Evolutionary conservation across 2,888 invertebrate species (phyloP), one percentile per base, ranked within the genome.

Genomic region (Heliconius sara): DNA sequence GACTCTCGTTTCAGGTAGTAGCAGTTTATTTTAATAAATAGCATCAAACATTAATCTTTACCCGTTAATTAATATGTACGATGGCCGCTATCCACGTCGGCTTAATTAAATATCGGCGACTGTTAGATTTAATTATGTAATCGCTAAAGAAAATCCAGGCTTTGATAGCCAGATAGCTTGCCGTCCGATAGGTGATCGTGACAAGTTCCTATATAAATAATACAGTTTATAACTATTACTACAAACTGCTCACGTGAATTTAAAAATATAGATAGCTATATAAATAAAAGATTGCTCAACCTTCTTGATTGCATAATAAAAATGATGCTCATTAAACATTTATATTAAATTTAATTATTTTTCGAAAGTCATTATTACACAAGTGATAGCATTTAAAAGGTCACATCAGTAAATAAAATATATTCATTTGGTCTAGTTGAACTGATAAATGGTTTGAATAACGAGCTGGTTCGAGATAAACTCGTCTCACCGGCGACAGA

Each of bases 401-500:
- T 67, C 27, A 43, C 25, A 47, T 47, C 43, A 63, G 43, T 43
- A 43, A n/a, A 66, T 57, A 67, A 76, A 76, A 79, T 72, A 79
- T 25, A 77, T 66, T 75, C 16, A 47, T 78, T 71, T 57, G 68
- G 71, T 80, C 74, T 72, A 27, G 79, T 52, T 73, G 27, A 27
- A 77, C 86, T 86, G 86, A 88, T 84, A 89, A 87, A 88, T 83
- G 85, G 86, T 89, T 88, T 90, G 90, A 91, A 88, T 92, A 92
- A 91, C 89, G 92, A 91, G 87, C 85, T 84, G 83, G 85, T 86
- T 85, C 82, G 85, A 89, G 91, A 92, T 92, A 91, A 91, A 92
- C 91, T 90, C 87, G 92, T 92, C 91, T 84, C 83, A 57, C 74
- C 83, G 88, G 83, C 88, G 91, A 92, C 92, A 91, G 91, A 92